phyloP scores from a whole-genome alignment of 2,797 vertebrate genomes.

The Coluber constrictor region DNA sequence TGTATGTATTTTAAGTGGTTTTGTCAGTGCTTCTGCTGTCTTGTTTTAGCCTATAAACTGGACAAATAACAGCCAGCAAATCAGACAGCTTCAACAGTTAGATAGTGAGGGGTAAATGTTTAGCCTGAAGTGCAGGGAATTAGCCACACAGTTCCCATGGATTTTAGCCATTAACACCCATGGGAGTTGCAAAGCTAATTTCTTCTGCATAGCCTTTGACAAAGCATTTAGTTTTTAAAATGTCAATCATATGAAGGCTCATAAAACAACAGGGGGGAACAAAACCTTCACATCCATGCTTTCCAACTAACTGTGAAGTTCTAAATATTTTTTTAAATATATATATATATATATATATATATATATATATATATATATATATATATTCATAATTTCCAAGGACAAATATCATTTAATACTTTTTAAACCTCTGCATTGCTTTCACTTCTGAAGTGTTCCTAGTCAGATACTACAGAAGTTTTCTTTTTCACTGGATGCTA shows the following conservation, averaged over 20 bases:
- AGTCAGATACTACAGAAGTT: not conserved
- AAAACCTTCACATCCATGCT: conserved; percentile 7
- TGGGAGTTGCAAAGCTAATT: conserved; percentile 30
- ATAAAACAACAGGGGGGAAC: conserved; percentile 6
- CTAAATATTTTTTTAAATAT: conserved; percentile 11
- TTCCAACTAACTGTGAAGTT: conserved; percentile 8
- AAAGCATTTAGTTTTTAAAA: conserved; percentile 20
- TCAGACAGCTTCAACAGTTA: conserved; percentile 28
- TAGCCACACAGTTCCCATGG: conserved; percentile 8
- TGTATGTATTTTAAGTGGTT: conserved; percentile 18
- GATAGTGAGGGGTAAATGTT: conserved; percentile 27
- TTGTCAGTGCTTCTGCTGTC: not conserved
- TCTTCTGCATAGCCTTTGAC: conserved; percentile 7
- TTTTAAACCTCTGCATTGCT: conserved; percentile 19
- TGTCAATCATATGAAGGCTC: conserved; percentile 1
- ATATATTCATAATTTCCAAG: conserved; percentile 26
- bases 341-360: conserved; percentile 22
- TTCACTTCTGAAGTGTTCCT: not conserved
- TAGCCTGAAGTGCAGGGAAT: conserved; percentile 23
- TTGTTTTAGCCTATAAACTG: conserved; percentile 33
- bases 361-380: conserved; percentile 14
- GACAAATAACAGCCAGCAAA: conserved; percentile 22
- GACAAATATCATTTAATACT: not conserved
- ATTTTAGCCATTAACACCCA: conserved; percentile 24
- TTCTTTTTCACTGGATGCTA: not conserved